Evolutionary conservation across 2,113 vertebrate genomes (phyloP), one percentile per base, ranked within the genome.

Genomic region (Rhipidura dahli): DNA sequence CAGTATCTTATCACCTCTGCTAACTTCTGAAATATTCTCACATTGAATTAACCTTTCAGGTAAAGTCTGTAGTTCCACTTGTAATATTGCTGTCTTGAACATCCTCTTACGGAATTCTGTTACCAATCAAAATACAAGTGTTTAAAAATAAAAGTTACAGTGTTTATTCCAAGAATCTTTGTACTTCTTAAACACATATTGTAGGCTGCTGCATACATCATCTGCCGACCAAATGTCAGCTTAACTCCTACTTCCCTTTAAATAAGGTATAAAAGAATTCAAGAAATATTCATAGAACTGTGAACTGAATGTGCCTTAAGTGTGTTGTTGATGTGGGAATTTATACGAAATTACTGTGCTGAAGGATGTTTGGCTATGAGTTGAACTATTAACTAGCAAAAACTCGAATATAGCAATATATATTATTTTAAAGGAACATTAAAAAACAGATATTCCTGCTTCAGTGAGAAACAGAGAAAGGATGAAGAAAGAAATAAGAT

Each of bases 111-210:
- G 19, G 59, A 85, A 65, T 44, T 88, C 16, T 80, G 10, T 85
- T 88, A 76, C 42, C 23, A 85, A 18, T 27, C 1, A 95, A 91
- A 87, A 76, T 23, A 27, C 13, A 21, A 66, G 7, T 68, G 45
- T 79, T 94, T 91, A 95, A 95, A 93, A 95, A 87, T 50, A 87
- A 90, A 87, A 70, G 37, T 30, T 76, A n/a, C 14, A 53, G 33
- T 78, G 39, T 94, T 90, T 86, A 61, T 90, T 87, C 73, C n/a
- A 75, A 96, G 57, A 90, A 40, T 39, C 15, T 94, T 77, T 85
- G 31, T 89, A 89, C 37, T 85, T 75, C 60, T 87, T 57, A 93
- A 94, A 93, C n/a, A 89, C 21, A 63, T 85, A 83, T 77, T 69
- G 61, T 26, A 73, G 86, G 17, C 49, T 89, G 57, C 40, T 89